Evolutionary conservation across 2,797 vertebrate species (phyloP).

Genomic region (Hydrophis major): DNA sequence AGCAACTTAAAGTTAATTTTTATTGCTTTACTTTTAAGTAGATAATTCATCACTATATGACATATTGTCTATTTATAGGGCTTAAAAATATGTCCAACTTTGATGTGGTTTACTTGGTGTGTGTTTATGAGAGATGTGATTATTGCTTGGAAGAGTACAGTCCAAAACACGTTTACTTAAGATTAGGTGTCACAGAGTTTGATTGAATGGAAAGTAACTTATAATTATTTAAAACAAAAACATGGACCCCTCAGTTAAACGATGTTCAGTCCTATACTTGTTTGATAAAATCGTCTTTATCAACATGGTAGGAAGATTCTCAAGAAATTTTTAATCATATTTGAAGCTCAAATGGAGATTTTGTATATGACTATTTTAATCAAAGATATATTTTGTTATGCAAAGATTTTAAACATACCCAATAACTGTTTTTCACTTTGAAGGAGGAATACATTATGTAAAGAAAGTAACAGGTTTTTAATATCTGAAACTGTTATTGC

Average conservation of each 20-base stretch:
- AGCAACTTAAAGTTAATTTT: not conserved
- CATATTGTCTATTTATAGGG: not conserved
- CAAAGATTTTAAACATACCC: conserved; percentile 45
- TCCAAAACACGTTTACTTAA: not conserved
- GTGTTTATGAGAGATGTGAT: not conserved
- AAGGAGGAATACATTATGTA: conserved; percentile 51
- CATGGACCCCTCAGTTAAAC: not conserved
- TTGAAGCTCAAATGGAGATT: not conserved
- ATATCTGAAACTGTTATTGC: conserved; percentile 35
- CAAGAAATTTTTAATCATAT: not conserved
- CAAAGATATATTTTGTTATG: conserved; percentile 8
- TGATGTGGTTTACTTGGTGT: not conserved
- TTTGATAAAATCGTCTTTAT: not conserved
- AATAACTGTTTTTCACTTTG: conserved; percentile 45
- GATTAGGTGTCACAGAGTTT: not conserved
- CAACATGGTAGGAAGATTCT: not conserved
- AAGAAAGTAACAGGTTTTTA: conserved; percentile 63
- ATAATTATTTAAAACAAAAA: not conserved
- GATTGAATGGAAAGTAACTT: not conserved
- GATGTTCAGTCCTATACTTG: not conserved
- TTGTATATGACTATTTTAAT: not conserved
- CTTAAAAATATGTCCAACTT: not conserved
- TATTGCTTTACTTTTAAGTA: not conserved
- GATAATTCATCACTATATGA: not conserved
- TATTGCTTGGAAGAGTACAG: not conserved